Percentiles rank a stretch among this genome's conserved stretches.
phyloP scores from a whole-genome alignment of 2,888 invertebrate species.

The Galerucella nymphaeae region DNA sequence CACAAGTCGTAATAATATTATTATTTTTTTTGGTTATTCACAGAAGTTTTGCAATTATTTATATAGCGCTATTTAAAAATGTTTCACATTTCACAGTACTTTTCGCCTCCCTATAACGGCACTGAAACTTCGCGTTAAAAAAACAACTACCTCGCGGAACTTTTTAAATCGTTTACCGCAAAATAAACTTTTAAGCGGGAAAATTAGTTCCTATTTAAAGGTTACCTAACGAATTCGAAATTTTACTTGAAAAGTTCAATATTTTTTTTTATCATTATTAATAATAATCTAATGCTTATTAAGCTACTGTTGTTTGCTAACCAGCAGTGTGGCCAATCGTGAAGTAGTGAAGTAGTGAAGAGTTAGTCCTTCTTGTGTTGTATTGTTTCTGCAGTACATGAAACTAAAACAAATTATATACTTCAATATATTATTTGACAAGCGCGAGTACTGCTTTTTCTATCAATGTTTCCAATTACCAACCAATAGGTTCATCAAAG shows the following conservation, averaged over 20 bases:
- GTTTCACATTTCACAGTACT: not conserved
- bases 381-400: conserved; percentile 5
- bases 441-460: conserved; percentile 39
- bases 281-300: conserved; percentile 4
- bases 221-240: not conserved
- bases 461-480: not conserved
- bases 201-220: not conserved
- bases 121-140: not conserved
- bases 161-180: not conserved
- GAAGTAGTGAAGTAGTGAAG: conserved; percentile 5
- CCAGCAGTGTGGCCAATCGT: conserved; percentile 3
- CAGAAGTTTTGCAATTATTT: conserved; percentile 51
- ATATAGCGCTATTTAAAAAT: conserved; percentile 37
- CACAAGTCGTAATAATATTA: conserved; percentile 58
- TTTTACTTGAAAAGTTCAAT: not conserved
- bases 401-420: conserved; percentile 8
- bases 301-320: conserved; percentile 3
- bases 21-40: conserved; percentile 58
- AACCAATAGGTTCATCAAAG: no score
- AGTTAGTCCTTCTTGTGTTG: conserved; percentile 3
- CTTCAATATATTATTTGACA: not conserved
- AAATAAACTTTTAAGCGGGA: not conserved
- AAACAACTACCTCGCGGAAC: not conserved
- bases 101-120: not conserved
- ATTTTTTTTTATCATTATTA: not conserved